phyloP scores from a whole-genome alignment of 2,113 vertebrate species.

The Labeo catla region DNA sequence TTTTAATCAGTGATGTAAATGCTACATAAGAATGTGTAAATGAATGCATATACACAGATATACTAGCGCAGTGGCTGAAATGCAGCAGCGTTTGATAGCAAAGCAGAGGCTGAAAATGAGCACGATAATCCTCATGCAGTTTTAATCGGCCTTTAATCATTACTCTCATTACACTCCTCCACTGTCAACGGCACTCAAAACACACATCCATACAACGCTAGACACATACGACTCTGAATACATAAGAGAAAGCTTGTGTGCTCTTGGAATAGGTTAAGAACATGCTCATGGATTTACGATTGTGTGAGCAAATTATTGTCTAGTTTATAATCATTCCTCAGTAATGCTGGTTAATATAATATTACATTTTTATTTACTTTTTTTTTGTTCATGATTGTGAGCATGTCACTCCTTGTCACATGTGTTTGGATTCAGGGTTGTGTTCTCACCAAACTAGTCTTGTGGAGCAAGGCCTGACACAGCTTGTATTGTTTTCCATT shows the following conservation, averaged over 20 bases:
- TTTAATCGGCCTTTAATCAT: conserved; percentile 46
- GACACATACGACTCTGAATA: conserved; percentile 18
- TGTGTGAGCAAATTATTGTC: background rate
- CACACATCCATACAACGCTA: conserved; percentile 5
- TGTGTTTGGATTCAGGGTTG: background rate
- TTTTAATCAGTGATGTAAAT: conserved; percentile 1
- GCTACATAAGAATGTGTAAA: background rate
- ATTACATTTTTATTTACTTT: background rate
- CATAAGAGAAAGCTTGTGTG: background rate
- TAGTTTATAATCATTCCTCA: background rate
- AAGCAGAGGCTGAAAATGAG: conserved; percentile 27
- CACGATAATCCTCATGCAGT: conserved; percentile 39
- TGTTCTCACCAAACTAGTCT: background rate
- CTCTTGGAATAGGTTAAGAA: background rate
- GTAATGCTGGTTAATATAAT: background rate
- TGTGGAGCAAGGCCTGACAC: background rate
- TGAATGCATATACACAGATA: background rate
- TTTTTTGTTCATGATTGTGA: background rate
- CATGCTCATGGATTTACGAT: background rate
- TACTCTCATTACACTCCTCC: conserved; percentile 29
- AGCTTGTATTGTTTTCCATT: conserved; percentile 1
- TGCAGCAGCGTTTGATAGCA: background rate
- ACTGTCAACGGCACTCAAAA: conserved; percentile 18
- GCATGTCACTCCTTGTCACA: background rate
- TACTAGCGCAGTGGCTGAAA: background rate